phyloP scores from a whole-genome alignment of 2,797 vertebrate species.

The Galaxias olidus region DNA sequence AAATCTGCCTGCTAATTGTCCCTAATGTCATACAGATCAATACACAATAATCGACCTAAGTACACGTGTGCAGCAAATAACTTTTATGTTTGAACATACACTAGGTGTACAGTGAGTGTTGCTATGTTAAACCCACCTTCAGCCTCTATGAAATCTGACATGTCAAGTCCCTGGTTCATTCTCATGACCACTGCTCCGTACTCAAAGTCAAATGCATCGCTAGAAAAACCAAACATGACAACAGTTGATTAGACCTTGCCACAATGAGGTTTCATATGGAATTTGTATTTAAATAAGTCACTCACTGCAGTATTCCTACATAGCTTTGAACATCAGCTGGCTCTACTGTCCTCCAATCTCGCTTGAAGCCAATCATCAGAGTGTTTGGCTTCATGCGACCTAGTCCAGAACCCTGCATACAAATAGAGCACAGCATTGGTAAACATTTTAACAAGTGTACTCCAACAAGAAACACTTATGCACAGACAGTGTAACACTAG shows the following conservation, averaged over 20 bases:
- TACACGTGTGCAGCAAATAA: not conserved
- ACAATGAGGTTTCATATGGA: too few relatives aligned
- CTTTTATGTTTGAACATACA: not conserved
- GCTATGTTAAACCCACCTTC: conserved; percentile 79
- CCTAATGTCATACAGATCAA: too few relatives aligned
- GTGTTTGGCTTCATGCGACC: conserved; percentile 95
- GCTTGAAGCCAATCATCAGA: conserved; percentile 93
- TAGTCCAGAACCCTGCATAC: conserved; percentile 85
- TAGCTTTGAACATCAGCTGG: conserved; percentile 82
- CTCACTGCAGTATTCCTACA: conserved; percentile 95
- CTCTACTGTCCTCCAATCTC: conserved; percentile 83
- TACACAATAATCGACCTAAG: too few relatives aligned
- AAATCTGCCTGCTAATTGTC: too few relatives aligned
- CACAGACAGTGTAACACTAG: too few relatives aligned
- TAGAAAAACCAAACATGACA: conserved; percentile 48
- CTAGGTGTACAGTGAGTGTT: too few relatives aligned
- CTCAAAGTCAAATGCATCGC: conserved; percentile 95
- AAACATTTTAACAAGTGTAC: too few relatives aligned
- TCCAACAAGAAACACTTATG: too few relatives aligned
- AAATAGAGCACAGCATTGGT: not conserved
- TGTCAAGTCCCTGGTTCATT: conserved; percentile 89
- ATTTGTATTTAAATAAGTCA: conserved; percentile 31
- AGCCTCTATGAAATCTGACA: conserved; percentile 87
- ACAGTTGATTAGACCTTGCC: too few relatives aligned
- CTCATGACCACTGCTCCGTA: conserved; percentile 86